Evolutionary conservation across 1,140 invertebrate species (phyloP).

Genomic region (Apocrypta bakeri): DNA sequence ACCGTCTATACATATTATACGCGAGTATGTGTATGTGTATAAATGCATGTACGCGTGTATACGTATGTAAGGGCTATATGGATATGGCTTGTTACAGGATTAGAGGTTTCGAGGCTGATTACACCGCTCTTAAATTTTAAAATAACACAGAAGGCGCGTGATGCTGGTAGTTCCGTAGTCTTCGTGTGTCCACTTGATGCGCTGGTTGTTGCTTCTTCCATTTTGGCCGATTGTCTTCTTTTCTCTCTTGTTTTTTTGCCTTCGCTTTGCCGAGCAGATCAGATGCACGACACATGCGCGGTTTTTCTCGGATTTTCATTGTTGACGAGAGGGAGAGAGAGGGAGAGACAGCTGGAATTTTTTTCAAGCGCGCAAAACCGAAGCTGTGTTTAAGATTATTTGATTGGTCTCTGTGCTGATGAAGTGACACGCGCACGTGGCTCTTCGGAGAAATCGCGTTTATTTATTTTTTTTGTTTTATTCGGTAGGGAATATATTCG

Average conservation of each 20-base stretch:
- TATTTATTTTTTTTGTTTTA: too few relatives aligned
- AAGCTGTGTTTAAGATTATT: background rate
- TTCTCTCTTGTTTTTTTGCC: background rate
- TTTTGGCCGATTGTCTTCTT: background rate
- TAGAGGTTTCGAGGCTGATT: slow-evolving; percentile 73
- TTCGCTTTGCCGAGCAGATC: too few relatives aligned
- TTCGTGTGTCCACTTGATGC: background rate
- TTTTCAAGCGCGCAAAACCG: too few relatives aligned
- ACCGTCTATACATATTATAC: background rate
- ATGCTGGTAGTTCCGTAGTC: background rate
- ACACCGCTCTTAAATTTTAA: slow-evolving; percentile 64
- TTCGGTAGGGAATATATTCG: too few relatives aligned
- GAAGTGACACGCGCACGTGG: background rate
- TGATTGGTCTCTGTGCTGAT: background rate
- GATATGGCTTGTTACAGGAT: slow-evolving; percentile 67
- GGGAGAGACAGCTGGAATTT: background rate
- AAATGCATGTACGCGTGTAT: background rate
- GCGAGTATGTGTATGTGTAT: background rate
- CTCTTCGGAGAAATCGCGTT: too few relatives aligned
- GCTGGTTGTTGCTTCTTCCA: too few relatives aligned
- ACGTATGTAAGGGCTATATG: background rate
- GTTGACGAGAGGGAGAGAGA: background rate
- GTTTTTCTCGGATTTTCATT: background rate
- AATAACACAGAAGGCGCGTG: slow-evolving; percentile 25
- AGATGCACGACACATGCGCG: background rate